These are phyloP conservation scores for Anhinga anhinga DNA, from an alignment of 2,113 vertebrate species.

Conservation along the genomic window DNA sequence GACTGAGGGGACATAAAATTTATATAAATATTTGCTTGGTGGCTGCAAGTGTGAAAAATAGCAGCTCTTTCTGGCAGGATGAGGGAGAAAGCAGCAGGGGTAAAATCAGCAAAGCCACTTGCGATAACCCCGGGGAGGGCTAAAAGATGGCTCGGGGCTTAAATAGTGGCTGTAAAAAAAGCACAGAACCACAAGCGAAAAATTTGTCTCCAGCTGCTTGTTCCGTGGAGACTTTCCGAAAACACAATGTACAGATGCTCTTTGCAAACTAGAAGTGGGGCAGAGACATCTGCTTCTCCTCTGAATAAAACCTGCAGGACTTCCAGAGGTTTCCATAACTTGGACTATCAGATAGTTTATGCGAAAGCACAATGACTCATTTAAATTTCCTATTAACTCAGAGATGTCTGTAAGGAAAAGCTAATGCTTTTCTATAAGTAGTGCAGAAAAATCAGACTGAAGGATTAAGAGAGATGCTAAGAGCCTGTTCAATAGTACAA, in stretches of 20 bases:
- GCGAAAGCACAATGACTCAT: neutral
- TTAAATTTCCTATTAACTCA: neutral
- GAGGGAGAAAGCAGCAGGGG: neutral
- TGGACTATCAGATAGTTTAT: neutral
- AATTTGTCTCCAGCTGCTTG: neutral
- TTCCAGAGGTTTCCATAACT: neutral
- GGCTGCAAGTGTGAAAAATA: neutral
- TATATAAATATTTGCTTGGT: neutral
- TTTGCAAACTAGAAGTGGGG: neutral
- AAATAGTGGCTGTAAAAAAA: neutral
- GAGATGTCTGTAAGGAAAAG: neutral
- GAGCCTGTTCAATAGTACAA: neutral
- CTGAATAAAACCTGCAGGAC: neutral
- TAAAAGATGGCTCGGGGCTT: neutral
- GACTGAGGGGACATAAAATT: neutral
- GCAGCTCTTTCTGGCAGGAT: neutral
- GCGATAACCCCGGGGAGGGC: neutral
- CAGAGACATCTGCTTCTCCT: neutral
- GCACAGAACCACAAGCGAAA: neutral
- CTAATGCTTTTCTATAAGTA: neutral
- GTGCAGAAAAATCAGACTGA: neutral
- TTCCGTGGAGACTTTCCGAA: neutral
- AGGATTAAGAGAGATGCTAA: neutral
- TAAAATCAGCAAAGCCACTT: neutral
- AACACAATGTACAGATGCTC: neutral